Conservation (phyloP, 1,140 invertebrate genomes). For the Planococcus citri region DNA sequence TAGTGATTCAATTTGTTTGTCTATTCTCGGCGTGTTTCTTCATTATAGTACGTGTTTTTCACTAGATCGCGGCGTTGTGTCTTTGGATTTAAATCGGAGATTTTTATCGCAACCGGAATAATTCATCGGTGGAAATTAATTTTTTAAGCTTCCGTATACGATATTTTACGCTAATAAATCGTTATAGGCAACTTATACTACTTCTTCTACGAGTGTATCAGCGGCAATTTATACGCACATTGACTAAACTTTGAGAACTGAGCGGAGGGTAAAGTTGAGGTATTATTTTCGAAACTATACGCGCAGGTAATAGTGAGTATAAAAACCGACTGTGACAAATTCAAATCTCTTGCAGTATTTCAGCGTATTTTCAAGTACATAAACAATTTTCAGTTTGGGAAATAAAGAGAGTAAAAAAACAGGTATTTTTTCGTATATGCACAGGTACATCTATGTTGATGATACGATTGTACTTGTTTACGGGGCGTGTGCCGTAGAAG, state of each 20-base stretch:
- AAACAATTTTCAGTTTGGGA: too few species aligned
- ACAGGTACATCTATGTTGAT: neutral
- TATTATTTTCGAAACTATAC: too few species aligned
- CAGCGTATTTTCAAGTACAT: too few species aligned
- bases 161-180: neutral
- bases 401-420: neutral
- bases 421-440: neutral
- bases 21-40: neutral
- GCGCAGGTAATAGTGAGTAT: too few species aligned
- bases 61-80: neutral
- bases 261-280: too few species aligned
- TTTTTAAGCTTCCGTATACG: neutral
- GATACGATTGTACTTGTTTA: constrained; percentile 17
- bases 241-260: too few species aligned
- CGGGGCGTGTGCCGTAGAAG: constrained; percentile 18
- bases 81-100: neutral
- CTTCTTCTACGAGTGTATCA: too few species aligned
- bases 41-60: neutral
- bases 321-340: too few species aligned
- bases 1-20: neutral
- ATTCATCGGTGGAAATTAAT: neutral
- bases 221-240: too few species aligned
- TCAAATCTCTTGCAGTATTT: too few species aligned
- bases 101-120: neutral
- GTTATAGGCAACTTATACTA: too few species aligned